Base-by-base conservation (phyloP, 2,797 vertebrate genomes). In the Loriculus beryllinus region DNA sequence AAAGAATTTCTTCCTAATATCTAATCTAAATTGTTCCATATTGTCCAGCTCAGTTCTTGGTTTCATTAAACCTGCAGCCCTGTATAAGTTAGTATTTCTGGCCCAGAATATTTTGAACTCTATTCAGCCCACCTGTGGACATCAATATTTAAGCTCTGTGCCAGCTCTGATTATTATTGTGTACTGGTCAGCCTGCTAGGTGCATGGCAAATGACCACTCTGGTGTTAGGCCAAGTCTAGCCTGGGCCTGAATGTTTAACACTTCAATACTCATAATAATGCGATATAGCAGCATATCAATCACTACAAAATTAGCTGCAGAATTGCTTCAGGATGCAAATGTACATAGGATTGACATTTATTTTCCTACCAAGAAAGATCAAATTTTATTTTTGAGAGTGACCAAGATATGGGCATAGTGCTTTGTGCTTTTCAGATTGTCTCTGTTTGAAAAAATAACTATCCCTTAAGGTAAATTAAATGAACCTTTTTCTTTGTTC, bases 391-490 rank as follows among this genome's bases (percentile, higher is more conserved):
- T 92, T 96, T 87, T 78, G 69, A 84, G 84, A 91, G 43, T 48
- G 86, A 80, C 75, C 85, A 75, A 94, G 81, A 78, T 39, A 80
- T 43, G 89, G 89, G 72, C 83, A 96, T 28, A 67, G 80, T 40
- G 40, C 28, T 92, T 72, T 81, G 72, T 74, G 69, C 52, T 96
- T 95, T 95, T 92, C 65, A 65, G 78, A 92, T 88, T 60, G 87
- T 80, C 81, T 88, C 72, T 67, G 71, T 87, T 84, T 94, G 91
- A 91, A 92, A 94, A 96, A 90, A 47, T 76, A 95, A 83, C 71
- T 79, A 82, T 79, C 87, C 88, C 85, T 83, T 92, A 48, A 95
- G 95, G 95, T 90, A 95, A 96, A 95, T 88, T 80, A 93, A 96
- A 96, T 83, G 71, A 86, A 77, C 78, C 82, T 85, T 92, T 88